Percentiles rank a stretch among this genome's conserved stretches.
These are phyloP conservation scores for Apamea anceps DNA, from an alignment of 2,888 invertebrate species.

Conservation along the genomic window DNA sequence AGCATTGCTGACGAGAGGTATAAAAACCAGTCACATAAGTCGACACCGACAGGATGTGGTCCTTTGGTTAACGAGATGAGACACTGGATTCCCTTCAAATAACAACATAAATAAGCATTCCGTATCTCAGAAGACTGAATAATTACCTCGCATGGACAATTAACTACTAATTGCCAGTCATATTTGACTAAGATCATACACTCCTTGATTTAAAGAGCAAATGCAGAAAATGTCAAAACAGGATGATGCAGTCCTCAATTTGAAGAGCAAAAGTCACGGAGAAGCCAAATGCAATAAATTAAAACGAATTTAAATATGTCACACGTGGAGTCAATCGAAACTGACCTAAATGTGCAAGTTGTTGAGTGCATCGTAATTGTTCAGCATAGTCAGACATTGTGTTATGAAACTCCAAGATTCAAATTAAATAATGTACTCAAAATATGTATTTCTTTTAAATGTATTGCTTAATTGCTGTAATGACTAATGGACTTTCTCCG, in stretches of 20 bases:
- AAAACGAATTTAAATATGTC: slow-evolving; percentile 53
- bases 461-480: background rate
- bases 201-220: slow-evolving; percentile 17
- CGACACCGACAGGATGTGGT: slow-evolving; percentile 45
- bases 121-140: slow-evolving; percentile 20
- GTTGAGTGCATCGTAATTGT: slow-evolving; percentile 55
- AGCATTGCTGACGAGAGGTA: background rate
- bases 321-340: slow-evolving; percentile 44
- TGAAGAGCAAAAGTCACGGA: slow-evolving; percentile 22
- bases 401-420: slow-evolving; percentile 36
- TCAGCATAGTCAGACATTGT: slow-evolving; percentile 32
- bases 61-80: slow-evolving; percentile 42
- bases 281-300: slow-evolving; percentile 29
- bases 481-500: slow-evolving; percentile 17
- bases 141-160: background rate
- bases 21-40: slow-evolving; percentile 38
- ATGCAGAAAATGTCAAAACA: background rate
- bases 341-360: slow-evolving; percentile 64
- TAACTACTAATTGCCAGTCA: slow-evolving; percentile 16
- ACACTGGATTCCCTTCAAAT: slow-evolving; percentile 47
- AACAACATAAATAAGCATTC: slow-evolving; percentile 43
- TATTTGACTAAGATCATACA: background rate
- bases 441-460: slow-evolving; percentile 15
- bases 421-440: slow-evolving; percentile 15
- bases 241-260: slow-evolving; percentile 15